Evolutionary conservation across 2,113 vertebrate genomes (phyloP), one percentile per base, ranked within the genome.

Genomic region (Muntiacus muntjak): DNA sequence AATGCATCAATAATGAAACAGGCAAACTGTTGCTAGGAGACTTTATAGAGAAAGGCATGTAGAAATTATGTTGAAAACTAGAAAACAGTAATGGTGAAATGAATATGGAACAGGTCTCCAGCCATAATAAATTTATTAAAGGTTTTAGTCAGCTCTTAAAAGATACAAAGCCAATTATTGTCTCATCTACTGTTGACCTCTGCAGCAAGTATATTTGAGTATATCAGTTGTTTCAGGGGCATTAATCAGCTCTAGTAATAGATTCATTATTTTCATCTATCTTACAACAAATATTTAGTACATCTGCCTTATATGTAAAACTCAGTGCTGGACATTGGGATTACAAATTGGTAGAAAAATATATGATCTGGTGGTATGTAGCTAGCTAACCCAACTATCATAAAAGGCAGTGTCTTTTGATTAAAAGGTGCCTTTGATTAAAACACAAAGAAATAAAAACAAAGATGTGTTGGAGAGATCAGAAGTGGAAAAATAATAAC

Each of bases 131-230:
- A 96, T 74, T 88, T 58, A 74, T n/a, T 60, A 19, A 88, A 96
- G 36, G 43, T 93, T 92, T 97, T 76, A 94, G 26, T 96, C 76
- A 88, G 88, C 71, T 92, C 64, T 96, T 89, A 81, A 96, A 86
- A 62, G 28, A 96, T 58, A 94, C 52, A 90, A 97, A 95, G 93
- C 43, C 8, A 93, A 78, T 67, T 36, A 82, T 30, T 91, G 67
- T 78, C 54, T 94, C 89, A 60, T 62, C 43, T 92, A 86, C 30
- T 83, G 17, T 30, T 82, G 86, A 88, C n/a, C 78, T 95, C 21
- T 52, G 7, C 12, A 91, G 64, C 25, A 78, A 89, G 87, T 60
- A 40, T 79, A 90, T 89, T 62, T 95, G 33, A 83, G 50, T 74
- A 12, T 74, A 84, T 93, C 36, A 89, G 62, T 40, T 54, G 50